Evolutionary conservation across 2,797 vertebrate species (phyloP).

Genomic region (Xiphorhynchus erythropygius): DNA sequence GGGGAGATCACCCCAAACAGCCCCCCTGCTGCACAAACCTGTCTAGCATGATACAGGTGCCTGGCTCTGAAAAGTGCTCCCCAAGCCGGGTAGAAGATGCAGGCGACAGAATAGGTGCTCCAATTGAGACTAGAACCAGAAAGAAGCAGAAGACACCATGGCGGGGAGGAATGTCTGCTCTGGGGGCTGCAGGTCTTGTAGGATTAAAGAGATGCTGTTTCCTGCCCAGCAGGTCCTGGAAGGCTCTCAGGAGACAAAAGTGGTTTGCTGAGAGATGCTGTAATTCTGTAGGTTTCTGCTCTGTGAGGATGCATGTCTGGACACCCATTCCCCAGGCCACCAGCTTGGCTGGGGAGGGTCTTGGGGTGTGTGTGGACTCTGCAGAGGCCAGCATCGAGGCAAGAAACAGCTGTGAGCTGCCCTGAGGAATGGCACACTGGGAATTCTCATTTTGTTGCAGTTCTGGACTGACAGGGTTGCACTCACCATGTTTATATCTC

Average conservation of each 20-base stretch:
- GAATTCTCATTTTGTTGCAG: neutral
- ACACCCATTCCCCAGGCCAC: neutral
- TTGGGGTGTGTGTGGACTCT: neutral
- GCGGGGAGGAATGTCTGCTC: neutral
- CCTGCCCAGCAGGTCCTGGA: neutral
- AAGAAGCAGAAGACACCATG: neutral
- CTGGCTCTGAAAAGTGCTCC: neutral
- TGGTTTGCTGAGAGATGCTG: neutral
- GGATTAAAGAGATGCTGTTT: neutral
- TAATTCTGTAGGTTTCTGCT: neutral
- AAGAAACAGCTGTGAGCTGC: neutral
- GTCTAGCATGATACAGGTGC: neutral
- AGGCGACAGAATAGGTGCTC: neutral
- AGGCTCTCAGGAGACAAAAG: neutral
- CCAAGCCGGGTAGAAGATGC: neutral
- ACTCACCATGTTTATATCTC: neutral
- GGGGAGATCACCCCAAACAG: neutral
- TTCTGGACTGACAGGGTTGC: neutral
- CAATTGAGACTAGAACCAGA: neutral
- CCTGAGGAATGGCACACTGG: rapidly evolving
- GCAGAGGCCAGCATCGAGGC: neutral
- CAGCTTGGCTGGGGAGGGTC: neutral
- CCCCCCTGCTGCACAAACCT: neutral
- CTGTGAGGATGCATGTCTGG: neutral
- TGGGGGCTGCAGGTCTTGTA: neutral